These are phyloP conservation scores for Distichodus sexfasciatus DNA, from an alignment of 2,797 vertebrate genomes.

Conservation along the genomic window DNA sequence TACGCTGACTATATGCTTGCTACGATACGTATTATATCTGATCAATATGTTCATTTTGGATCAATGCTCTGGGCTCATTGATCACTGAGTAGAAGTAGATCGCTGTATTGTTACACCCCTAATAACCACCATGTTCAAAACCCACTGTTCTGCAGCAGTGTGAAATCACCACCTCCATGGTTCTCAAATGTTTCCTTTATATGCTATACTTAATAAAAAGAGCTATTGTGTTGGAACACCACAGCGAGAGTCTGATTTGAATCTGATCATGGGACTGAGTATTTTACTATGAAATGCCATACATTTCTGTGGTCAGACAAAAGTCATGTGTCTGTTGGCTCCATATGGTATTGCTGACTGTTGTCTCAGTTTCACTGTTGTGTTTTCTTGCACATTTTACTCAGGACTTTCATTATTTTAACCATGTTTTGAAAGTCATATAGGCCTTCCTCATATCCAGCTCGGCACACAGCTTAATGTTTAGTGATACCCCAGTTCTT, in stretches of 20 bases:
- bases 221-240: neutral
- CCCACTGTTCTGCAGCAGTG: too few relatives aligned
- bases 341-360: neutral
- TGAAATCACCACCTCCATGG: neutral
- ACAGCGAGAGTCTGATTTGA: constrained; percentile 4
- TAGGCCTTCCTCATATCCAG: neutral
- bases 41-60: too few relatives aligned
- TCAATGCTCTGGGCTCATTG: too few relatives aligned
- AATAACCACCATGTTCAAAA: too few relatives aligned
- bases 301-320: constrained; percentile 6
- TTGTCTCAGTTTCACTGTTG: neutral
- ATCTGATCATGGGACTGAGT: neutral
- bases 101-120: too few relatives aligned
- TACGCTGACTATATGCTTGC: too few relatives aligned
- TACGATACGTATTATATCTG: too few relatives aligned
- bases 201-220: constrained; percentile 1
- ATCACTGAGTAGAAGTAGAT: too few relatives aligned
- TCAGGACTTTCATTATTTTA: neutral
- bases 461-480: too few relatives aligned
- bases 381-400: neutral
- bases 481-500: too few relatives aligned
- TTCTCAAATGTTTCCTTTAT: neutral
- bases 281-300: constrained; percentile 11
- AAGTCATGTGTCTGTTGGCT: constrained; percentile 16
- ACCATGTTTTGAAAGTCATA: neutral